Percentiles rank a stretch among this genome's conserved stretches.
phyloP scores from a whole-genome alignment of 2,113 vertebrate genomes.

The Chloroceryle aenea region DNA sequence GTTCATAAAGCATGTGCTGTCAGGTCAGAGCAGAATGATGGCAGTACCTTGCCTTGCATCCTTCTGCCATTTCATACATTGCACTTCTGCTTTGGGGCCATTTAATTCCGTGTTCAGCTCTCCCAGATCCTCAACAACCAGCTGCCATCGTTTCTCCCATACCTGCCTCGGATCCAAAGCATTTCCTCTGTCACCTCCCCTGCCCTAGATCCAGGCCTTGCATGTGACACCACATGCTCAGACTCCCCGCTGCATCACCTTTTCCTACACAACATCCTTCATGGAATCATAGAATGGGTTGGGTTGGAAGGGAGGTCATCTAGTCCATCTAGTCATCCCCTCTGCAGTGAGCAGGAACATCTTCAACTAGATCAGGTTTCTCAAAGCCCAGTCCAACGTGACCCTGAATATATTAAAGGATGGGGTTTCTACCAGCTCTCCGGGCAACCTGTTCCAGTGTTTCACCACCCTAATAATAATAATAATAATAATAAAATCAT shows the following conservation, averaged over 20 bases:
- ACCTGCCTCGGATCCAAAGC: not conserved
- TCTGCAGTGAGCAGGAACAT: not conserved
- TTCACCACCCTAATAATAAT: not conserved
- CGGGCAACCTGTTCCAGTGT: not conserved
- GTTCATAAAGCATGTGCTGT: not conserved
- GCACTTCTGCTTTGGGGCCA: not conserved
- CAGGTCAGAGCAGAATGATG: not conserved
- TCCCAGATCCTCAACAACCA: not conserved
- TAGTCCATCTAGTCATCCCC: not conserved
- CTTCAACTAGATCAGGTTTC: not conserved
- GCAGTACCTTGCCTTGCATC: not conserved
- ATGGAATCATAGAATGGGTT: not conserved
- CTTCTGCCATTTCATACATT: not conserved
- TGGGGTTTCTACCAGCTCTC: too few species aligned
- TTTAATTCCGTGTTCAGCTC: not conserved
- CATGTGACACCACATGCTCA: not conserved
- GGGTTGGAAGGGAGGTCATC: not conserved
- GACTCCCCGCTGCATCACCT: not conserved
- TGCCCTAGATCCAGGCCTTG: not conserved
- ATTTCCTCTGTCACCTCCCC: not conserved
- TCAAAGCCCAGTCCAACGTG: not conserved
- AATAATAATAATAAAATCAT: not conserved
- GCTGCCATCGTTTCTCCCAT: not conserved
- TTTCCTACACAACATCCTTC: not conserved
- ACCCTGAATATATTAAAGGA: not conserved